Conservation (phyloP, 2,888 invertebrate species). For the Lasiommata megera region DNA sequence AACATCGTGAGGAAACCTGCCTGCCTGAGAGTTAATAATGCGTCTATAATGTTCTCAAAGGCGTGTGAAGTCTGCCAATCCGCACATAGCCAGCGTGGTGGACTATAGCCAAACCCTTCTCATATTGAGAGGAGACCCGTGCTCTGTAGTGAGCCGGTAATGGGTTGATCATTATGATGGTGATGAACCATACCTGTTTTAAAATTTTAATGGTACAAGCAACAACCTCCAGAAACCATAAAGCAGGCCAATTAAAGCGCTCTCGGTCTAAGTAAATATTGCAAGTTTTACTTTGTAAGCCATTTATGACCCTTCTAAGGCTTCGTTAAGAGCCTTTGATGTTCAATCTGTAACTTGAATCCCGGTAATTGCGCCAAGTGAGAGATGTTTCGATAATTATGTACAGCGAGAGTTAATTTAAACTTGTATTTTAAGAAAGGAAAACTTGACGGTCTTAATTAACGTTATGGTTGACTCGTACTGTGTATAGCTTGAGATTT, state of each 20-base stretch:
- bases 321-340: slow-evolving; percentile 77
- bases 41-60: too few relatives aligned
- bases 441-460: slow-evolving; percentile 11
- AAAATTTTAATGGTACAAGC: slow-evolving; percentile 50
- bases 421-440: slow-evolving; percentile 16
- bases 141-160: too few relatives aligned
- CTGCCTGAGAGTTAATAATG: too few relatives aligned
- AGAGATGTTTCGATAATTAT: slow-evolving; percentile 44
- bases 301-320: slow-evolving; percentile 71
- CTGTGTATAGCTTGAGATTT: neutral
- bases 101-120: too few relatives aligned
- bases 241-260: slow-evolving; percentile 71
- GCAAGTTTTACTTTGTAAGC: slow-evolving; percentile 61
- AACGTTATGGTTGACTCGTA: neutral
- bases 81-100: too few relatives aligned
- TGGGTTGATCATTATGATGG: too few relatives aligned
- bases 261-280: slow-evolving; percentile 69
- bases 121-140: too few relatives aligned
- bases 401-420: slow-evolving; percentile 29
- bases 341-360: slow-evolving; percentile 75
- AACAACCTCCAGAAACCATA: slow-evolving; percentile 62
- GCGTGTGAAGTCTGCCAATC: too few relatives aligned
- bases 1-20: too few relatives aligned
- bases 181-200: neutral
- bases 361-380: slow-evolving; percentile 63